Percentiles rank a stretch among this genome's conserved stretches.
Evolutionary conservation across 2,888 invertebrate species (phyloP).

Genomic region (Tyria jacobaeae): DNA sequence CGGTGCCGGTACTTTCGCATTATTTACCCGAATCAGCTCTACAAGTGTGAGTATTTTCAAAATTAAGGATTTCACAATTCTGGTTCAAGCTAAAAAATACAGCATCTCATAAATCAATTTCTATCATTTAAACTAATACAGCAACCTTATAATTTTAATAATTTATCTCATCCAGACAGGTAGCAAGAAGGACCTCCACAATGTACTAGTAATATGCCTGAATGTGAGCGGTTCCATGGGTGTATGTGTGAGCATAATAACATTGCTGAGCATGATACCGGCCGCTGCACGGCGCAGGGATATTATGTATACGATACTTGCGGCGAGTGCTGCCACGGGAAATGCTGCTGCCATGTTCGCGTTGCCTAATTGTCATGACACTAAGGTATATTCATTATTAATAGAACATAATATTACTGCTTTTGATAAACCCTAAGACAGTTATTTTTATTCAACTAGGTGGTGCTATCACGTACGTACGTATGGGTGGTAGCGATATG

Average conservation of each 20-base stretch:
- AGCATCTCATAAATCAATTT: background rate
- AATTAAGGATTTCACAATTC: too few species aligned
- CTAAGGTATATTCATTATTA: background rate
- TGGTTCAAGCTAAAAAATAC: background rate
- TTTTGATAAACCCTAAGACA: background rate
- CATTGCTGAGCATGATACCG: conserved; percentile 67
- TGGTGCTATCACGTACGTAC: conserved; percentile 82
- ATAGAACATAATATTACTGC: conserved; percentile 8
- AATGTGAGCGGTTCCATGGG: conserved; percentile 78
- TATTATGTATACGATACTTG: conserved; percentile 67
- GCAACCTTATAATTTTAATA: background rate
- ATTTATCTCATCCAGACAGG: conserved; percentile 64
- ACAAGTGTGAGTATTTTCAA: conserved; percentile 66
- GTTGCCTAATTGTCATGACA: conserved; percentile 64
- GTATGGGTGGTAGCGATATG: conserved; percentile 90
- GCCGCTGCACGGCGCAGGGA: conserved; percentile 54
- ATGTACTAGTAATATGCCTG: conserved; percentile 75
- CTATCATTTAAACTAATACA: background rate
- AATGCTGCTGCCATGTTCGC: conserved; percentile 76
- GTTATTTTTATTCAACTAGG: background rate
- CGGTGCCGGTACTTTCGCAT: conserved; percentile 74
- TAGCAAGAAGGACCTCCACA: conserved; percentile 73
- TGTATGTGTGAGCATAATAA: conserved; percentile 70
- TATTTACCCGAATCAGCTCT: conserved; percentile 73
- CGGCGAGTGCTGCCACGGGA: conserved; percentile 74